Base-by-base conservation (phyloP, 2,113 vertebrate species). In the Oreochromis aureus region DNA sequence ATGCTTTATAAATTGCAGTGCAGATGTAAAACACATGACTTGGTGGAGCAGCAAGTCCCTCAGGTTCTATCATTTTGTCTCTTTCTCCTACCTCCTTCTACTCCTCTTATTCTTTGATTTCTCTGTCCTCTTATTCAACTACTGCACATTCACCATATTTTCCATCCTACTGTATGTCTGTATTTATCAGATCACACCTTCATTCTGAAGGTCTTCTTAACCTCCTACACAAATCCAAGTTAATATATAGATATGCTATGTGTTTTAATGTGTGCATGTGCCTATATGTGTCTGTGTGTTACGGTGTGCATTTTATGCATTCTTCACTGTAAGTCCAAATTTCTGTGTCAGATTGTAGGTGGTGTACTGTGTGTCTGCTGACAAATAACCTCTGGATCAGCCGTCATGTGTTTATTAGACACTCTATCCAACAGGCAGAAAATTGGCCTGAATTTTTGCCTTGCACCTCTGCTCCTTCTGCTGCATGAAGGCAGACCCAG, bases 371-470 rank as follows among this genome's bases (percentile, higher is more conserved):
- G 88, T 89, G 84, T 93, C 86, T 66, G 34, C 85, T 86, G 92
- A 90, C 89, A 91, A 91, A 89, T 88, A 88, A 84, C 81, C 61
- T 71, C 56, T 90, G 80, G 85, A 87, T 84, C 83, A 88, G 89
- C 76, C 61, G 2, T 76, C 84, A 59, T 89, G 89, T 87, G 89
- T 95, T 95, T 93, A 89, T 91, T 84, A 86, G 89, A 91, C 84
- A 89, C 87, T 93, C 88, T 90, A 85, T 94, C 84, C 92, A 93
- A 88, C 82, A 91, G 85, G 91, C 92, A 94, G 91, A 94, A 91
- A 92, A 94, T 93, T 94, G 93, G 89, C 93, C 88, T 88, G 91
- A 86, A 89, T 92, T 89, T 91, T 93, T 93, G 81, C 86, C 84
- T 82, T 90, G 90, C 87, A 92, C 86, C 83, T 92, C 79, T 82